Evolutionary conservation across 2,888 invertebrate genomes (phyloP).

Genomic region (Ditylenchus weischeri): DNA sequence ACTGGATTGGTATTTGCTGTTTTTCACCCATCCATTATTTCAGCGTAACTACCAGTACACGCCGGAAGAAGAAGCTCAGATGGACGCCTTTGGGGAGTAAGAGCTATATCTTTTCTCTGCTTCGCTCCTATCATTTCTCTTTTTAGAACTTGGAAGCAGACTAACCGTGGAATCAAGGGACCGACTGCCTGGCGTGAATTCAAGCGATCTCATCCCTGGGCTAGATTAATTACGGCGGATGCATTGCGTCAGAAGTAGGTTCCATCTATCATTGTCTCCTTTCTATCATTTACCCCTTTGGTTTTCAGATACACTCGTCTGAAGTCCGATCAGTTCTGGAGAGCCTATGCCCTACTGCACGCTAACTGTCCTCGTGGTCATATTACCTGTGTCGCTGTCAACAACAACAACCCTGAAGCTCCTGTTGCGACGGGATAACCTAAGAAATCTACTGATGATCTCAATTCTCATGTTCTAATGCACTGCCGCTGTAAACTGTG

Average conservation of each 20-base stretch:
- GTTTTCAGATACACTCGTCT: background rate
- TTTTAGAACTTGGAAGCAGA: background rate
- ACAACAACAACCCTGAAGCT: too few species aligned
- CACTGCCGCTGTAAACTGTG: too few species aligned
- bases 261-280: background rate
- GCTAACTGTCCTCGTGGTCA: conserved; percentile 5
- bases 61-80: background rate
- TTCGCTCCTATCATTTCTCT: too few species aligned
- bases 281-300: background rate
- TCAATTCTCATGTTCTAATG: too few species aligned
- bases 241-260: conserved; percentile 4
- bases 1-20: too few species aligned
- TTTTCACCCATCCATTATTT: background rate
- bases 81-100: background rate
- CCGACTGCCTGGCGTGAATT: conserved; percentile 4
- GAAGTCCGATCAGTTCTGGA: background rate
- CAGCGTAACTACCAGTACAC: conserved; percentile 1
- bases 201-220: background rate
- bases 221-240: background rate
- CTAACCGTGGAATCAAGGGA: background rate
- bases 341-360: background rate
- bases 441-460: too few species aligned
- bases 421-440: too few species aligned
- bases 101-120: too few species aligned
- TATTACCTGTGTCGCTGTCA: background rate